A percentile compares a stretch with the other conserved stretches of the same genome.
Conservation (phyloP, 1,140 invertebrate species). For the Orussus abietinus region DNA sequence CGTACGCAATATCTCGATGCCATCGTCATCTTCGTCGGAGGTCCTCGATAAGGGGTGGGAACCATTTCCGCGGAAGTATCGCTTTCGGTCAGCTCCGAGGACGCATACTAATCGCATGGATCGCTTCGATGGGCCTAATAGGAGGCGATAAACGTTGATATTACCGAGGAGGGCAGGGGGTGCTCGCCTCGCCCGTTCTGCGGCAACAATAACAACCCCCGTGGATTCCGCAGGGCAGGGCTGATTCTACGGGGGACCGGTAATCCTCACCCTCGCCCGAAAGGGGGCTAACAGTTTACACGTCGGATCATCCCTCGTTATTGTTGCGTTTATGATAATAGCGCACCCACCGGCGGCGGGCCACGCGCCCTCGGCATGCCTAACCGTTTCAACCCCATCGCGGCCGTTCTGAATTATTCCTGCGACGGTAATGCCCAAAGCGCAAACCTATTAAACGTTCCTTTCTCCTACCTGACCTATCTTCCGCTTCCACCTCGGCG, state of each 20-base stretch:
- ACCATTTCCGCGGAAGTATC: neutral
- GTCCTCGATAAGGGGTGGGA: too few species aligned
- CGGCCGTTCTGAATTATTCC: too few species aligned
- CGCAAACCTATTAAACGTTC: too few species aligned
- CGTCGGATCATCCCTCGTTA: conserved; percentile 53
- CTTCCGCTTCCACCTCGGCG: too few species aligned
- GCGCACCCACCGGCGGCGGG: conserved; percentile 15
- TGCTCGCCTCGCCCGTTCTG: conserved; percentile 24
- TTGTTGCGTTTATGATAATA: conserved; percentile 56
- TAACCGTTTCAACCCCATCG: conserved; percentile 14
- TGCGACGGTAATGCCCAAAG: too few species aligned
- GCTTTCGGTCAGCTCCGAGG: conserved; percentile 39
- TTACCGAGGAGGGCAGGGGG: conserved; percentile 35
- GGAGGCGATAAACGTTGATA: conserved; percentile 46
- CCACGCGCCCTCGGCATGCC: neutral
- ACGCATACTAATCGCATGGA: conserved; percentile 48
- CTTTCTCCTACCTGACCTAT: too few species aligned
- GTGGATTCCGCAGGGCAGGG: conserved; percentile 33
- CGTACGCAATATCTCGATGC: too few species aligned
- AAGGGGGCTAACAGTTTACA: conserved; percentile 43
- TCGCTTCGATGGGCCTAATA: conserved; percentile 47
- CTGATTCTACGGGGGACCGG: conserved; percentile 23
- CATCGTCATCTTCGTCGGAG: neutral
- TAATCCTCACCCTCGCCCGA: conserved; percentile 42
- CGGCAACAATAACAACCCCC: conserved; percentile 48